Percentiles rank a stretch among this genome's conserved stretches.
phyloP scores from a whole-genome alignment of 2,888 invertebrate genomes.

The Tetrapedia diversipes region DNA sequence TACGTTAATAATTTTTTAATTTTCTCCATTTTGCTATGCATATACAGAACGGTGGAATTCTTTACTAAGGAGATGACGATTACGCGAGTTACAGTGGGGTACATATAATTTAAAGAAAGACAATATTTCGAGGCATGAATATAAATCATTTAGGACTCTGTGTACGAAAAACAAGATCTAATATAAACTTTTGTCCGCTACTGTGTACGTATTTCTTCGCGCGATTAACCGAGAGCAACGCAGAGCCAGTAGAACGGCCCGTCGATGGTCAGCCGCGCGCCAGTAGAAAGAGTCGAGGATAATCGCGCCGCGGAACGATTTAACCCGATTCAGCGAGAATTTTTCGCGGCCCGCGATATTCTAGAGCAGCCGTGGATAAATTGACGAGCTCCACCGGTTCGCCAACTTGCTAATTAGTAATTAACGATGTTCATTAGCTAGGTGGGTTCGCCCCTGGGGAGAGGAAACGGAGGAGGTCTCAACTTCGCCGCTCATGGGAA shows the following conservation, averaged over 20 bases:
- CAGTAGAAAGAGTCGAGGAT: constrained; percentile 22
- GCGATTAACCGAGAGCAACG: neutral
- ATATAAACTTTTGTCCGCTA: no score
- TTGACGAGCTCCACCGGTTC: neutral
- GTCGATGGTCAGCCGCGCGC: neutral
- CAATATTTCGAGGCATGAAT: no score
- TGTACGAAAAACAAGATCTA: neutral
- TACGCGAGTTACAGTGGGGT: no score
- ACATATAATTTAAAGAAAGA: no score
- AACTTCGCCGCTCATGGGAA: constrained; percentile 20
- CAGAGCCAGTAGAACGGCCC: constrained; percentile 10
- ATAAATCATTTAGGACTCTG: no score
- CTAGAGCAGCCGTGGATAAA: neutral
- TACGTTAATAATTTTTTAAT: no score
- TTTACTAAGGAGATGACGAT: no score
- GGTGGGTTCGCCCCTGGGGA: neutral
- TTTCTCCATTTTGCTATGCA: no score
- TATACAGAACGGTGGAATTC: no score
- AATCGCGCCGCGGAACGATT: no score
- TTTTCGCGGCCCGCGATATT: no score
- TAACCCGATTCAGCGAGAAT: neutral
- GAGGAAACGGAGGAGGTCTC: neutral
- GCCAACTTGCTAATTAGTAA: constrained; percentile 15
- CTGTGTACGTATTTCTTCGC: no score
- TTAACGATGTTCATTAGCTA: constrained; percentile 15